Base-by-base conservation (phyloP, 2,797 vertebrate genomes). In the Argentina silus region DNA sequence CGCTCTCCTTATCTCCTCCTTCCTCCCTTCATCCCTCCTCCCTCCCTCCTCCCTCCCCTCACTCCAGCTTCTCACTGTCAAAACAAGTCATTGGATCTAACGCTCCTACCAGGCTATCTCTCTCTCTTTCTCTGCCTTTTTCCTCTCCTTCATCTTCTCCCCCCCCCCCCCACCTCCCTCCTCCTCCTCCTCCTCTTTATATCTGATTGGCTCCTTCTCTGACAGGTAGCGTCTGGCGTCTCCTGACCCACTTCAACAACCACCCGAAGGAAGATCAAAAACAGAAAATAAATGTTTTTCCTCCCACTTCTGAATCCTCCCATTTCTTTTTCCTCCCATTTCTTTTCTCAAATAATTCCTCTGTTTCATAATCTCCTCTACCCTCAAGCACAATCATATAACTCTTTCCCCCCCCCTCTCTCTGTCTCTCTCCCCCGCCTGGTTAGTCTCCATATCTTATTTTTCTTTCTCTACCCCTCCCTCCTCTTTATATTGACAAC, bases 401-500 rank as follows among this genome's bases (percentile, higher is more conserved):
- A 2, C 0, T 53, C 57, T 60, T 4, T 4, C 27, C 27, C 27
- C 1, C 27, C 27, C 7, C 27, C 11, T 61, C 36, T 64, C 43
- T 44, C 27, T 44, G 27, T 56, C 27, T 19, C 70, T 71, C 73
- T 56, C 75, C 47, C n/a, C 47, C 44, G 2, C n/a, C 15, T 12
- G 3, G 7, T 21, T 15, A 42, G 12, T 12, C 43, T 21, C 44
- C 11, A 8, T 17, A 9, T 66, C 19, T 66, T 21, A n/a, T 21
- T 66, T n/a, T 12, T 9, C 47, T 50, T 51, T 42, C 17, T 50
- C 17, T 44, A 5, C 15, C 15, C 45, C 45, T 14, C 15, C 45
- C 19, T 50, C 12, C 11, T 19, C 62, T 45, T 45, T 27, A 10
- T 51, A 59, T 67, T 23, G 19, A 60, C 12, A 7, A 10, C 7